phyloP scores from a whole-genome alignment of 1,140 invertebrate species.

The Neotoxoptera formosana region DNA sequence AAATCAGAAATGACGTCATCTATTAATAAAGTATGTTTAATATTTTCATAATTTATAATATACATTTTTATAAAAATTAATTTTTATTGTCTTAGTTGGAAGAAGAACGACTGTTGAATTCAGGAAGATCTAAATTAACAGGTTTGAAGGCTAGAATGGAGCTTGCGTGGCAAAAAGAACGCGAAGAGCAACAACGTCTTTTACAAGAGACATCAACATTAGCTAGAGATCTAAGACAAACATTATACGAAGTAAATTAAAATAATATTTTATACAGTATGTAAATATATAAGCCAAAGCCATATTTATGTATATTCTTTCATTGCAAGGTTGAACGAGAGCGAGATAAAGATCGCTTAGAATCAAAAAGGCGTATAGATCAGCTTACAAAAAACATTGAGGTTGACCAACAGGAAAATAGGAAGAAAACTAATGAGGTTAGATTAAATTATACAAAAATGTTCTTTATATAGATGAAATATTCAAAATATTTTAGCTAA shows the following conservation, averaged over 20 bases:
- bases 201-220: conserved; percentile 90
- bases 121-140: conserved; percentile 83
- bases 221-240: conserved; percentile 86
- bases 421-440: conserved; percentile 78
- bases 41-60: neutral
- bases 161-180: conserved; percentile 94
- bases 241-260: conserved; percentile 77
- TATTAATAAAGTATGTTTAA: conserved; percentile 80
- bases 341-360: conserved; percentile 85
- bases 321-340: conserved; percentile 78
- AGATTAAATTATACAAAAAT: conserved; percentile 43
- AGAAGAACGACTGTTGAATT: conserved; percentile 80
- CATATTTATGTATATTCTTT: conserved; percentile 34
- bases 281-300: neutral
- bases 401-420: conserved; percentile 88
- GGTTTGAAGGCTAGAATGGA: conserved; percentile 89
- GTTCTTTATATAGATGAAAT: no score
- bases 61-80: neutral
- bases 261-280: conserved; percentile 7
- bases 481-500: no score
- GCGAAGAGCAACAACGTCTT: conserved; percentile 88
- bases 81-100: conserved; percentile 70
- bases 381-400: conserved; percentile 84
- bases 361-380: conserved; percentile 83
- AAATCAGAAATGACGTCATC: conserved; percentile 88